These are phyloP conservation scores for Catostylus mosaicus DNA, from an alignment of 30 jellyfish, hydroid and myxozoan genomes.

Conservation along the genomic window DNA sequence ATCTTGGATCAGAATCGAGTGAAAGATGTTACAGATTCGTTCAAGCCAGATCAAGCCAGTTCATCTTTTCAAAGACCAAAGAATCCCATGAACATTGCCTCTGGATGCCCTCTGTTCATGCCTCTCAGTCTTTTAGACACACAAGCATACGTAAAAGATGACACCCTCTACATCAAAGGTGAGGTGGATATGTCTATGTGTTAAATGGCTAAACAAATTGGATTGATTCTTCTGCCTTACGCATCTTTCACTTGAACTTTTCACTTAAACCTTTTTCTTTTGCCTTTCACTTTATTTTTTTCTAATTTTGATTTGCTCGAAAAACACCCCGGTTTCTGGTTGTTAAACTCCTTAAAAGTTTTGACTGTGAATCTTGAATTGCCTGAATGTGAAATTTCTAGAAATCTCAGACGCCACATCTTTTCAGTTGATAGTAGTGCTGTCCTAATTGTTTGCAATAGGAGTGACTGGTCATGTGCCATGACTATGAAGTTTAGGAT, in stretches of 20 bases:
- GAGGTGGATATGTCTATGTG: slow-evolving; percentile 31
- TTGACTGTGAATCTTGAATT: too few relatives aligned
- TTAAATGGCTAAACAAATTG: not conserved
- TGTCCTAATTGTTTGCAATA: too few relatives aligned
- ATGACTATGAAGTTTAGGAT: too few relatives aligned
- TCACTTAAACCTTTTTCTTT: not conserved
- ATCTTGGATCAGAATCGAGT: slow-evolving; percentile 57
- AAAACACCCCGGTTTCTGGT: too few relatives aligned
- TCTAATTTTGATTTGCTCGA: too few relatives aligned
- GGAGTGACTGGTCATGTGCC: too few relatives aligned
- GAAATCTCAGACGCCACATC: too few relatives aligned
- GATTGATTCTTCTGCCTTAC: not conserved
- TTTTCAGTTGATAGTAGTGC: too few relatives aligned
- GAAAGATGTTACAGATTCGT: slow-evolving; percentile 73
- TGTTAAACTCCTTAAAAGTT: too few relatives aligned
- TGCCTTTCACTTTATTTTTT: not conserved
- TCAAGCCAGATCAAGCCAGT: slow-evolving; percentile 81
- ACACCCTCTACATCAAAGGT: slow-evolving; percentile 45
- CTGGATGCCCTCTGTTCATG: slow-evolving; percentile 92
- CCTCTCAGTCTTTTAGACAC: slow-evolving; percentile 40
- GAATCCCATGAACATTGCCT: slow-evolving; percentile 91
- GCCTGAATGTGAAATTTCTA: too few relatives aligned
- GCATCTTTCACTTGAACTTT: not conserved
- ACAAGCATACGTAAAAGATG: slow-evolving; percentile 52
- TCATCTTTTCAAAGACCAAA: slow-evolving; percentile 86